Conservation (phyloP, 2,797 vertebrate species). For the Parauchenoglanis ngamensis region DNA sequence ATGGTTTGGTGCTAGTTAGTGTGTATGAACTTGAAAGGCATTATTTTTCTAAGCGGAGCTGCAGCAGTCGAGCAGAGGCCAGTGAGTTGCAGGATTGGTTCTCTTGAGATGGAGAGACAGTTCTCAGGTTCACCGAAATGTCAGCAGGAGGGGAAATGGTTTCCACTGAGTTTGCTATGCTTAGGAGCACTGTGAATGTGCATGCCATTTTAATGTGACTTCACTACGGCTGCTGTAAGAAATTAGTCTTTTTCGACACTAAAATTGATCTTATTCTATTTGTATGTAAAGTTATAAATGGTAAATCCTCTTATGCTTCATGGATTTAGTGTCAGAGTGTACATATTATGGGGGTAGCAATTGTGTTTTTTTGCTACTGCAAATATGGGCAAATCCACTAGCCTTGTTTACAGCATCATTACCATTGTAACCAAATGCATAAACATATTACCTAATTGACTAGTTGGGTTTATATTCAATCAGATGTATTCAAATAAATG, state of each 20-base stretch:
- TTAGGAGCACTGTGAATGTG: slow-evolving; percentile 16
- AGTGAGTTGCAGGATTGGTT: slow-evolving; percentile 27
- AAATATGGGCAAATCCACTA: background rate
- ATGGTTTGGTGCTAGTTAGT: slow-evolving; percentile 50
- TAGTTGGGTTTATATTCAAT: background rate
- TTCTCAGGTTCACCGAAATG: slow-evolving; percentile 61
- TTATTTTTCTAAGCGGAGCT: slow-evolving; percentile 58
- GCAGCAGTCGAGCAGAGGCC: slow-evolving; percentile 40
- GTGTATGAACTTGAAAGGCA: slow-evolving; percentile 57
- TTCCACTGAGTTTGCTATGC: slow-evolving; percentile 39
- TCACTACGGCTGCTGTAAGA: slow-evolving; percentile 16
- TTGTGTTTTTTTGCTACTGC: background rate
- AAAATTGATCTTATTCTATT: background rate
- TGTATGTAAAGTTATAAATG: background rate
- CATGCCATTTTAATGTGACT: background rate
- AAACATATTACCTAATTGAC: background rate
- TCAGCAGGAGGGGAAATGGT: slow-evolving; percentile 46
- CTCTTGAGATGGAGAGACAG: slow-evolving; percentile 46
- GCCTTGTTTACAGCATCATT: background rate
- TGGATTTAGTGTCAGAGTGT: background rate
- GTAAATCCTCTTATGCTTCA: background rate
- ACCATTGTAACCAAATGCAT: background rate
- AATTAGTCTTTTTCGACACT: background rate
- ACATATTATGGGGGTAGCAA: background rate
- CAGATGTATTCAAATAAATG: background rate